These are phyloP conservation scores for Megaptera novaeangliae DNA, from an alignment of 2,113 vertebrate species.

Conservation along the genomic window DNA sequence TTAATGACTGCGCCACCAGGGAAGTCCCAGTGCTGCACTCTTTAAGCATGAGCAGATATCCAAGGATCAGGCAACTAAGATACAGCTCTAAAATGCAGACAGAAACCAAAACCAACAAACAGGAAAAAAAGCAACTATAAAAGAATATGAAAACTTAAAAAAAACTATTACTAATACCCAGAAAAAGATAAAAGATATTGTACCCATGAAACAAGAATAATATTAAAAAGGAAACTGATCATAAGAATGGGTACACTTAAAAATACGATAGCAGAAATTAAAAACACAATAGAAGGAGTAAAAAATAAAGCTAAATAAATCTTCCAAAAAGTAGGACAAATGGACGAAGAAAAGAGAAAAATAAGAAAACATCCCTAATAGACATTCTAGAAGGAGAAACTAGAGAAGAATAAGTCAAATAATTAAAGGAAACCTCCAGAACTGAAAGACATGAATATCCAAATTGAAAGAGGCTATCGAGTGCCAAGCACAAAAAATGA, in stretches of 20 bases:
- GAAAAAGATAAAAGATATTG: not conserved
- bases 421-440: not conserved
- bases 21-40: not conserved
- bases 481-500: not conserved
- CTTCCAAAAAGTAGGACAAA: not conserved
- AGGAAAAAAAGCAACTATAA: not conserved
- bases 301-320: slow-evolving; percentile 1
- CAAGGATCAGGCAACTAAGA: not conserved
- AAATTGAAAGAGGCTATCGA: not conserved
- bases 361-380: not conserved
- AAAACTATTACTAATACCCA: not conserved
- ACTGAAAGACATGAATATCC: not conserved
- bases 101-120: not conserved
- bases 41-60: not conserved
- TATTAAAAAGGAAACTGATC: not conserved
- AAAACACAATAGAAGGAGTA: not conserved
- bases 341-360: not conserved
- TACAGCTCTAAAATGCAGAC: not conserved
- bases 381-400: not conserved
- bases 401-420: not conserved
- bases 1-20: too few relatives aligned
- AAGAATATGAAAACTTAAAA: not conserved
- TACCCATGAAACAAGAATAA: not conserved
- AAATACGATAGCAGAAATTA: not conserved
- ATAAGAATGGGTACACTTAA: not conserved